Evolutionary conservation across 2,888 invertebrate genomes (phyloP), one percentile per base, ranked within the genome.

Genomic region (Argyresthia albistria): DNA sequence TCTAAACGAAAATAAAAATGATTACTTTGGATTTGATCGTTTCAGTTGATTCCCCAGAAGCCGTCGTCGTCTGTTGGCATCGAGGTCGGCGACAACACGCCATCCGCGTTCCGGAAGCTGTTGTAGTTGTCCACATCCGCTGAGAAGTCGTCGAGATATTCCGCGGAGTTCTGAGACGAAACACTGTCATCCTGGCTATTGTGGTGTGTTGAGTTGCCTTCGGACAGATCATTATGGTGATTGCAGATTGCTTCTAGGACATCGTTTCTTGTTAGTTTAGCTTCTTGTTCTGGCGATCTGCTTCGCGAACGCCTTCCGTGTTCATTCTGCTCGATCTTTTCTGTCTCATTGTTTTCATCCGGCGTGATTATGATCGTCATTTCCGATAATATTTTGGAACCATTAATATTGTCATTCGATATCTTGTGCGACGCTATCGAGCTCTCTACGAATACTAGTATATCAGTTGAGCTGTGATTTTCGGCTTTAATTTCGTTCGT

Each of bases 121-220:
- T 74, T 74, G 46, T 69, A 75, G 54, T 74, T 73, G 47, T 82
- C 82, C 0, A 75, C 73, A 42, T 81, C 81, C 0, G 69, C 73
- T 0, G 76, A 75, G 49, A 78, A 79, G 37, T 82, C 78, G 12
- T 77, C 77, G 0, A 62, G 57, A 51, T 73, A 75, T 4, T 72
- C 71, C 0, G 66, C 70, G 2, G 46, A 48, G 0, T 53, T 25
- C 25, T 25, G 2, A 2, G 25, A 4, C 25, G 25, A 25, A 25
- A 4, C 25, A 25, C 25, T 25, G 25, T 25, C 25, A 25, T 25
- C 6, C 25, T 25, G 25, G 3, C 25, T 25, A 4, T 25, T 56
- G 4, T 56, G 61, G 45, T 62, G 63, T 0, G 67, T 70, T 0
- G 60, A 49, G 4, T 53, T 55, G 1, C 66, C 67, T 46, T 68